Evolutionary conservation across 2,888 invertebrate species (phyloP), one percentile per base, ranked within the genome.

Genomic region (Acleris sparsana): DNA sequence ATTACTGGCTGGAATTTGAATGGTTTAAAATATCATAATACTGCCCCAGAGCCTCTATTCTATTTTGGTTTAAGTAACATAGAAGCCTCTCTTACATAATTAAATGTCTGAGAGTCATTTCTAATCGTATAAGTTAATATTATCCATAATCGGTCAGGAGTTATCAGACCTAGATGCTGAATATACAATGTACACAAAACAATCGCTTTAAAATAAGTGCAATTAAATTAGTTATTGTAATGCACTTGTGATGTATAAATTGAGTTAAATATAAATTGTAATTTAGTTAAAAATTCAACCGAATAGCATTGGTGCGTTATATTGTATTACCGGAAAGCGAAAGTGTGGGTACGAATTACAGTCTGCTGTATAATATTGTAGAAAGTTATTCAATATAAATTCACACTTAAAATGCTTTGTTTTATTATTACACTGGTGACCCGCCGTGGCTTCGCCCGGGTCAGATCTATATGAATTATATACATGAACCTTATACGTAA

Each of bases 361-460:
- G 84, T 84, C 86, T 84, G 86, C 84, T 91, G 88, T 90, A 88
- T 87, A 80, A 83, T 88, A 89, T 86, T 89, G 89, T 91, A 90
- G 91, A 89, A 86, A 83, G 83, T 89, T 88, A 88, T 88, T 89
- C 86, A 89, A 89, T 91, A 91, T 88, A 91, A 90, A 90, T 88
- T 88, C 89, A 91, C 90, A 89, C 86, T 65, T 65, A 44, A 39
- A 43, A 9, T n/a, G 9, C 17, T 51, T 60, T 65, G 60, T 65
- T 65, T 65, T 44, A 61, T 65, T 65, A 16, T 16, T 0, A 4
- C 5, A 33, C 9, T 33, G 3, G 33, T 9, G 33, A 9, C 33
- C 9, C 33, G 33, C 33, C 9, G 9, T 33, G 33, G 33, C 33
- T 33, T 9, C 33, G 33, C 33, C 33, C 33, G 33, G 33, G 9